Conservation (phyloP, 2,113 vertebrate genomes). For the Chiloscyllium plagiosum region DNA sequence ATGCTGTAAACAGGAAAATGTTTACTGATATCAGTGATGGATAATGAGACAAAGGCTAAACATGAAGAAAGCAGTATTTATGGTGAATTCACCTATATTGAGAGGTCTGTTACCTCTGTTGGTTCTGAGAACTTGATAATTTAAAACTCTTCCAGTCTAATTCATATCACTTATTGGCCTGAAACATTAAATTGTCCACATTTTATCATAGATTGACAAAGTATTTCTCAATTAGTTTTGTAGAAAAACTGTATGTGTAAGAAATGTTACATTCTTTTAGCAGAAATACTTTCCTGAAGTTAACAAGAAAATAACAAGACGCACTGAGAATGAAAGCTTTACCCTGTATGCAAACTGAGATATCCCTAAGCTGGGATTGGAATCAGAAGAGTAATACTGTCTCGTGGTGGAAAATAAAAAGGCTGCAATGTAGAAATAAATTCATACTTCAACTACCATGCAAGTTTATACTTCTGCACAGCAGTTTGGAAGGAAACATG, state of each 20-base stretch:
- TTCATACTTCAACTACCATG: background rate
- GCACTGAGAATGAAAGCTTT: background rate
- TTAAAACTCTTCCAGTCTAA: background rate
- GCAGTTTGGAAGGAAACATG: background rate
- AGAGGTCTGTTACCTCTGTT: background rate
- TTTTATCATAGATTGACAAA: background rate
- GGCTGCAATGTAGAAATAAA: background rate
- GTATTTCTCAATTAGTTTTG: background rate
- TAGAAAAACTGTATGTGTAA: background rate
- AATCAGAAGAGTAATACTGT: background rate
- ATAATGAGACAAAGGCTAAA: background rate
- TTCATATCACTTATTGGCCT: background rate
- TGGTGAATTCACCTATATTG: background rate
- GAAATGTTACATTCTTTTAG: background rate
- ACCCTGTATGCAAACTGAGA: background rate
- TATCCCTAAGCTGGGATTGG: background rate
- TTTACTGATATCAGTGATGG: background rate
- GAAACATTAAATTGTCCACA: background rate
- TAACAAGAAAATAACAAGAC: background rate
- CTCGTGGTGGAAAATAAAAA: background rate
- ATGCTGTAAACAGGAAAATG: background rate
- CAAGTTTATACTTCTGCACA: background rate
- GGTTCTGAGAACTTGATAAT: background rate
- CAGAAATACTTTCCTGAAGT: background rate
- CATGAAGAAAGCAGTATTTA: background rate